phyloP scores from a whole-genome alignment of 2,113 vertebrate genomes.

The Martes martes region DNA sequence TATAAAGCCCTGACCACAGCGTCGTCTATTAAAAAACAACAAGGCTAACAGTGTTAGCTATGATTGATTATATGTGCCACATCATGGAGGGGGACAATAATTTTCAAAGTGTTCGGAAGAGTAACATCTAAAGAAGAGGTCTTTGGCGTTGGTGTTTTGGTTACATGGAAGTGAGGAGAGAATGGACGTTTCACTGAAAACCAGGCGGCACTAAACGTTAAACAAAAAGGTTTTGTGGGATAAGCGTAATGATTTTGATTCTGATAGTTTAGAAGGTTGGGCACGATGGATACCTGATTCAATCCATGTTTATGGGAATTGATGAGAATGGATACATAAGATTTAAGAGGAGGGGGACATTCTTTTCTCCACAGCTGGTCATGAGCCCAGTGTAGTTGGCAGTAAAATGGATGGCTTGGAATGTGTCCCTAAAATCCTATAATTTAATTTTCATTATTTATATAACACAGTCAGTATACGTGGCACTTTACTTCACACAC shows the following conservation, averaged over 20 bases:
- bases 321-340: conserved; percentile 69
- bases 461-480: conserved; percentile 69
- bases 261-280: conserved; percentile 32
- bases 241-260: not conserved
- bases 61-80: not conserved
- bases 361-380: conserved; percentile 73
- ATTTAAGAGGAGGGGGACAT: conserved; percentile 72
- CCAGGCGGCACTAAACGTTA: not conserved
- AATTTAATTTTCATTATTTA: conserved; percentile 80
- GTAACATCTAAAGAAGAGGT: not conserved
- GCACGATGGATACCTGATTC: not conserved
- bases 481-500: conserved; percentile 47
- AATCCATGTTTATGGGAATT: conserved; percentile 45
- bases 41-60: not conserved
- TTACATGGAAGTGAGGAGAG: not conserved
- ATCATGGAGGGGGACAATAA: no score
- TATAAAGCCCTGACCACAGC: not conserved
- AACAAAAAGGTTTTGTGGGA: not conserved
- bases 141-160: not conserved
- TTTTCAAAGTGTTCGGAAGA: not conserved
- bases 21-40: not conserved
- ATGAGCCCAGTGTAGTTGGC: conserved; percentile 72
- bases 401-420: conserved; percentile 74
- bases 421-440: conserved; percentile 75
- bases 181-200: not conserved